These are phyloP conservation scores for Drosophila multiciliata DNA, from an alignment of 2,888 invertebrate genomes.

Conservation along the genomic window DNA sequence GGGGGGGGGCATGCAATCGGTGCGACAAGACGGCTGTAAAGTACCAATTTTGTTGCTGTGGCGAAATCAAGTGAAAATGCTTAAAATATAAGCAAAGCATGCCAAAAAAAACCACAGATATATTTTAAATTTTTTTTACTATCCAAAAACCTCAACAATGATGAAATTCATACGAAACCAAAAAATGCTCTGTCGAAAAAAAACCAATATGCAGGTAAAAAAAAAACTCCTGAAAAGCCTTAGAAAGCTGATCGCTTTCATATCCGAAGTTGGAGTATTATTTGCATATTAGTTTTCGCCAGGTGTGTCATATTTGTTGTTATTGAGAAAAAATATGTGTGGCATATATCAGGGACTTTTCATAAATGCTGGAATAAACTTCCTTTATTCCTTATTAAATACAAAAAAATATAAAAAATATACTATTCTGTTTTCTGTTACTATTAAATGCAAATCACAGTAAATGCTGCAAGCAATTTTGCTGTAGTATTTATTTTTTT, in stretches of 20 bases:
- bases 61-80: slow-evolving; percentile 44
- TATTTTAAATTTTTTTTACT: slow-evolving; percentile 79
- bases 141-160: slow-evolving; percentile 42
- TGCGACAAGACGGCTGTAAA: slow-evolving; percentile 38
- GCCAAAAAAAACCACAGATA: slow-evolving; percentile 39
- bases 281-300: slow-evolving; percentile 4
- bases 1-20: slow-evolving; percentile 52
- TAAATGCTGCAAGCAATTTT: background rate
- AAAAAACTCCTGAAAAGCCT: slow-evolving; percentile 19
- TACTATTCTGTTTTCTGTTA: background rate
- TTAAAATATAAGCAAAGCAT: slow-evolving; percentile 55
- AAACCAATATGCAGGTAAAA: slow-evolving; percentile 32
- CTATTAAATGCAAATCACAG: background rate
- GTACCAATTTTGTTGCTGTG: slow-evolving; percentile 33
- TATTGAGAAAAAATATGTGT: background rate
- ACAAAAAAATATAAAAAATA: too few species aligned
- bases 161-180: slow-evolving; percentile 32
- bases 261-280: slow-evolving; percentile 9
- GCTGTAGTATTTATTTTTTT: background rate
- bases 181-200: slow-evolving; percentile 17
- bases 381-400: too few species aligned
- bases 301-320: background rate
- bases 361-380: too few species aligned
- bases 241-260: slow-evolving; percentile 16
- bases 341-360: too few species aligned